These are phyloP conservation scores for Hypomecis atomaria DNA, from an alignment of 2,888 invertebrate genomes.

Conservation along the genomic window DNA sequence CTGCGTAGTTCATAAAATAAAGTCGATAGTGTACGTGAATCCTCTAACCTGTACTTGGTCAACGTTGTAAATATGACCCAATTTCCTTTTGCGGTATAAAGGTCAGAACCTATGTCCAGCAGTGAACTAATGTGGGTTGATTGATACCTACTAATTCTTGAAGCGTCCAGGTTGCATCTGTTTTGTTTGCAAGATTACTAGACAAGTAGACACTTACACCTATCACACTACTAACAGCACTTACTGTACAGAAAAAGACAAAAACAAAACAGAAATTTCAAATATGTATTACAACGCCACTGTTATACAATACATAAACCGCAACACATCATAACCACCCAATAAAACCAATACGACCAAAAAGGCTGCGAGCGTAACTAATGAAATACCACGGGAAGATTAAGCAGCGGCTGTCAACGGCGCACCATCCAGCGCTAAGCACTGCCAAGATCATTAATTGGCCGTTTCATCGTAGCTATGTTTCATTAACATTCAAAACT, in stretches of 20 bases:
- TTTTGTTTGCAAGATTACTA: too few species aligned
- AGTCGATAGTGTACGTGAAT: too few species aligned
- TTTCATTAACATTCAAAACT: slow-evolving; percentile 74
- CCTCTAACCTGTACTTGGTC: too few species aligned
- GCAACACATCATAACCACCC: slow-evolving; percentile 45
- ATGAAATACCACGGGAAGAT: slow-evolving; percentile 75
- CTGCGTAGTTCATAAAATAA: too few species aligned
- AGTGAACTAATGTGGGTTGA: too few species aligned
- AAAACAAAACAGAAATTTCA: too few species aligned
- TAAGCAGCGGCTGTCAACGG: slow-evolving; percentile 73
- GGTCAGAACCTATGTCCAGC: too few species aligned
- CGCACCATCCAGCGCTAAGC: slow-evolving; percentile 56
- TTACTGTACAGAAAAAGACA: not conserved
- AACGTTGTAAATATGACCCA: too few species aligned
- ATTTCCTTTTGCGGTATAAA: too few species aligned
- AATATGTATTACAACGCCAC: slow-evolving; percentile 5
- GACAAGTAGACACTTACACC: too few species aligned
- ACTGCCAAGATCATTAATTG: slow-evolving; percentile 76
- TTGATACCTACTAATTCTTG: too few species aligned
- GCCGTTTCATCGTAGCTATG: slow-evolving; percentile 73
- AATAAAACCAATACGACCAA: slow-evolving; percentile 55
- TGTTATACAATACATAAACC: slow-evolving; percentile 23
- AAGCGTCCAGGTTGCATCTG: too few species aligned
- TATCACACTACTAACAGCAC: not conserved
- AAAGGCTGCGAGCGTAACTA: slow-evolving; percentile 69